Evolutionary conservation across 2,888 invertebrate species (phyloP).

Genomic region (Xestia c-nigrum): DNA sequence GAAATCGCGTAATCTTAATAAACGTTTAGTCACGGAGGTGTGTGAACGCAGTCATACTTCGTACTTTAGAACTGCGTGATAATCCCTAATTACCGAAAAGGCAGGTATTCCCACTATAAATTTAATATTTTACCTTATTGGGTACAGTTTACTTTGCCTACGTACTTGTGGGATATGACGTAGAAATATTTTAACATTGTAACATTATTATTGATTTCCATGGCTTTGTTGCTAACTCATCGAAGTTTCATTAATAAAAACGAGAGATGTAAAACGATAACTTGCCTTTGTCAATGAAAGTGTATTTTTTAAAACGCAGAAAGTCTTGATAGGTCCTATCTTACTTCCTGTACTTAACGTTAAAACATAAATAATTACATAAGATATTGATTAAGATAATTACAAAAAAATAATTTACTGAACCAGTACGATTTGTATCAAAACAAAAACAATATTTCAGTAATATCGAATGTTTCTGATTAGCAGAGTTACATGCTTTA

Average conservation of each 20-base stretch:
- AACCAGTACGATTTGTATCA: constrained; percentile 35
- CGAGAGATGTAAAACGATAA: constrained; percentile 2
- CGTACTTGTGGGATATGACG: background rate
- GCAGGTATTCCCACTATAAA: background rate
- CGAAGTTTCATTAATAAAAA: constrained; percentile 43
- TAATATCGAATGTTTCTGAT: constrained; percentile 21
- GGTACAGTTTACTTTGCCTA: background rate
- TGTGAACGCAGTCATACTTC: constrained; percentile 12
- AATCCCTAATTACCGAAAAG: constrained; percentile 11
- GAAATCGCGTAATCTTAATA: constrained; percentile 20
- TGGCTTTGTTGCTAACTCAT: background rate
- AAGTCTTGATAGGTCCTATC: constrained; percentile 8
- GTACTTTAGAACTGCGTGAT: constrained; percentile 8
- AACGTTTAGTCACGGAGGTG: constrained; percentile 30
- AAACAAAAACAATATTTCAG: constrained; percentile 21
- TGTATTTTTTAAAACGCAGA: background rate
- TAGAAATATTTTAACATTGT: constrained; percentile 18
- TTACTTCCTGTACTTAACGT: constrained; percentile 32
- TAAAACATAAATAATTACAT: constrained; percentile 26
- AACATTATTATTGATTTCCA: constrained; percentile 5
- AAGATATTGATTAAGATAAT: constrained; percentile 44
- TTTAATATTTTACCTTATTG: constrained; percentile 29
- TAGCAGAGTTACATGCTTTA: constrained; percentile 22
- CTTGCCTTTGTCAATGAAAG: constrained; percentile 40
- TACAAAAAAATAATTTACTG: constrained; percentile 1